A percentile compares a stretch with the other conserved stretches of the same genome.
Evolutionary conservation across 2,888 invertebrate species (phyloP).

Genomic region (Agrotis clavis): DNA sequence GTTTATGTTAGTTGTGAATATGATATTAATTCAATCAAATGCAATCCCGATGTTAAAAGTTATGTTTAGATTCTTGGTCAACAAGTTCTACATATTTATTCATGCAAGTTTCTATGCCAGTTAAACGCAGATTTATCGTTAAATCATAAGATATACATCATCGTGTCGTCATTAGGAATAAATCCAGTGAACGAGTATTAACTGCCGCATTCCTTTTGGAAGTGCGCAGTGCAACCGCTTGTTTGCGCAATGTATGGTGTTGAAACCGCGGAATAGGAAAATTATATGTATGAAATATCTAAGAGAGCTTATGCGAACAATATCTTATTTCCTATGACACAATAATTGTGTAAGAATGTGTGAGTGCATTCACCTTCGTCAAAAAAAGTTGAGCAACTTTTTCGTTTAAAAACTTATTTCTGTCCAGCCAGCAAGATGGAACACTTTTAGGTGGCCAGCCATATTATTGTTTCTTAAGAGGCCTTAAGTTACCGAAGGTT

Average conservation of each 20-base stretch:
- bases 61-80: not conserved
- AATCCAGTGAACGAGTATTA: slow-evolving; percentile 52
- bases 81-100: slow-evolving; percentile 56
- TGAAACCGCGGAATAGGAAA: slow-evolving; percentile 57
- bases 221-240: slow-evolving; percentile 47
- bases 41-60: slow-evolving; percentile 16
- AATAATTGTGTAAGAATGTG: not conserved
- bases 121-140: slow-evolving; percentile 67
- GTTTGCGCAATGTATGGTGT: slow-evolving; percentile 60
- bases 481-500: too few relatives aligned
- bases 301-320: slow-evolving; percentile 11
- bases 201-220: slow-evolving; percentile 71
- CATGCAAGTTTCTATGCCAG: slow-evolving; percentile 50
- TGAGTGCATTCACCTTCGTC: not conserved
- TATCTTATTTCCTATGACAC: slow-evolving; percentile 33
- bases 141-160: slow-evolving; percentile 69
- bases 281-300: slow-evolving; percentile 39
- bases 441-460: not conserved
- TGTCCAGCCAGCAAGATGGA: not conserved
- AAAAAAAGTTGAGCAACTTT: slow-evolving; percentile 3
- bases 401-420: not conserved
- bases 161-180: slow-evolving; percentile 68
- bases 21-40: not conserved
- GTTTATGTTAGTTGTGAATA: not conserved
- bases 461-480: too few relatives aligned